phyloP scores from a whole-genome alignment of 2,113 vertebrate species.

The Saccopteryx bilineata region DNA sequence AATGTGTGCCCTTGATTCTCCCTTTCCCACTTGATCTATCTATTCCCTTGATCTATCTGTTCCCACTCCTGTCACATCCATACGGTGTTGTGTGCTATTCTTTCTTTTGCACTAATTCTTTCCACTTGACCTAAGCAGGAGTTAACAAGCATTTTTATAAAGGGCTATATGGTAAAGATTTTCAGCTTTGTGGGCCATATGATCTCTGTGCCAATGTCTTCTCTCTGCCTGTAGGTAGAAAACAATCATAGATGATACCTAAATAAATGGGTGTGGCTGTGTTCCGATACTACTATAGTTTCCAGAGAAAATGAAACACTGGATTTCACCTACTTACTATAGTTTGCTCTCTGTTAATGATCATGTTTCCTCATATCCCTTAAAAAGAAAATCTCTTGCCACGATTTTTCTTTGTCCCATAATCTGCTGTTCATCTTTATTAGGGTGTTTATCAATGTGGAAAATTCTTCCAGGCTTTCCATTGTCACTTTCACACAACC shows the following conservation, averaged over 20 bases:
- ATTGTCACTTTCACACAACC: not conserved
- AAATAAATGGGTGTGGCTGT: not conserved
- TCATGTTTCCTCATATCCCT: not conserved
- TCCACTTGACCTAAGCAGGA: not conserved
- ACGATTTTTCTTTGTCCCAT: not conserved
- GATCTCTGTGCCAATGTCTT: not conserved
- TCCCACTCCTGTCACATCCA: not conserved
- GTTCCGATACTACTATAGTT: not conserved
- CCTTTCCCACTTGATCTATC: not conserved
- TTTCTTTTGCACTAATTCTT: not conserved
- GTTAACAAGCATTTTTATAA: not conserved
- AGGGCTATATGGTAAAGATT: not conserved
- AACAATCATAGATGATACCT: not conserved
- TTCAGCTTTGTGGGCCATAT: not conserved
- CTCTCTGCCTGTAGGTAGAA: not conserved
- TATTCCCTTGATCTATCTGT: not conserved
- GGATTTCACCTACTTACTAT: not conserved
- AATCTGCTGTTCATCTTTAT: not conserved
- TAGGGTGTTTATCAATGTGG: not conserved
- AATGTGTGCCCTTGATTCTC: not conserved
- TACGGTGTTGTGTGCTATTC: not conserved
- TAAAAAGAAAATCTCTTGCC: not conserved
- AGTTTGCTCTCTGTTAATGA: not conserved
- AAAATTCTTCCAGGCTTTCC: not conserved
- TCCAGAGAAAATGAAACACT: not conserved